phyloP scores from a whole-genome alignment of 2,113 vertebrate genomes.

The Martes martes region DNA sequence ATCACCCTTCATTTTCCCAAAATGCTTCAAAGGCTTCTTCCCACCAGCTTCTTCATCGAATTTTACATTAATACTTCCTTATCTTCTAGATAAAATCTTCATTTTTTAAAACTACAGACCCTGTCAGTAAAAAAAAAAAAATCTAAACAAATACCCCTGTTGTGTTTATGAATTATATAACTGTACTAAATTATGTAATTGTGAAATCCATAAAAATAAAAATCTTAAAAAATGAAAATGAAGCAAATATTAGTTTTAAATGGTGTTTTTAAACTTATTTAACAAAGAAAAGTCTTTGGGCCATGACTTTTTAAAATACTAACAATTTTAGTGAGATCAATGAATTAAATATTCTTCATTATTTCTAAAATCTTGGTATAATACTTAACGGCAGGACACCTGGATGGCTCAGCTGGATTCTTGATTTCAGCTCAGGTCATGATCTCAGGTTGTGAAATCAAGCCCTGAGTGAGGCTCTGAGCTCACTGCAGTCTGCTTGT shows the following conservation, averaged over 20 bases:
- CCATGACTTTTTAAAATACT: neutral
- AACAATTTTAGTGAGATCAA: neutral
- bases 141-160: neutral
- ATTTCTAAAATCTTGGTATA: conserved; percentile 34
- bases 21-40: conserved; percentile 8
- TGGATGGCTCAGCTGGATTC: neutral
- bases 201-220: neutral
- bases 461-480: neutral
- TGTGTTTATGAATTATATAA: neutral
- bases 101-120: neutral
- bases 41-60: neutral
- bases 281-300: neutral
- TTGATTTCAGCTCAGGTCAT: neutral
- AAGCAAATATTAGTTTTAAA: neutral
- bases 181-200: neutral
- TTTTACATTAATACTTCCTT: neutral
- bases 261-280: neutral
- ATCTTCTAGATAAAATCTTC: conserved; percentile 4
- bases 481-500: neutral
- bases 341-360: neutral
- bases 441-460: neutral
- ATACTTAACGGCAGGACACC: neutral
- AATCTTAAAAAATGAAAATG: neutral
- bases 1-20: neutral
- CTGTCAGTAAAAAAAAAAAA: neutral